Evolutionary conservation across 2,797 vertebrate genomes (phyloP).

Genomic region (Merluccius polli): DNA sequence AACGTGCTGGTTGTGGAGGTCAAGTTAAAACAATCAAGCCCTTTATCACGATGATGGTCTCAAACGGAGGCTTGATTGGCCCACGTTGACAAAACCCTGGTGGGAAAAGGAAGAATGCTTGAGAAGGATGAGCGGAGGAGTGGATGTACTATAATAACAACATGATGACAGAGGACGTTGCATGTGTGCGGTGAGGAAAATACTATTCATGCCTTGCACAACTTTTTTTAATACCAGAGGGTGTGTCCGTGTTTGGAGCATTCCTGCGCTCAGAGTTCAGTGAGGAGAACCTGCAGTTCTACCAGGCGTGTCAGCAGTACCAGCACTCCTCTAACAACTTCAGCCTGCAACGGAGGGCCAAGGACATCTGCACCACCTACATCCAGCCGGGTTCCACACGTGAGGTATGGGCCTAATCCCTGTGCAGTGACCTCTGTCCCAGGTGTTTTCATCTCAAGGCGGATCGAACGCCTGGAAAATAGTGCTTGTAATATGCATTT

Average conservation of each 20-base stretch:
- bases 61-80: not conserved
- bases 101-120: not conserved
- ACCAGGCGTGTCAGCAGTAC: conserved; percentile 79
- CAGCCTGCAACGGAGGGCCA: conserved; percentile 74
- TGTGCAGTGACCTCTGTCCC: not conserved
- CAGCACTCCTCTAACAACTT: conserved; percentile 74
- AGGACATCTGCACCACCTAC: conserved; percentile 74
- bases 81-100: no score
- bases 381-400: conserved; percentile 72
- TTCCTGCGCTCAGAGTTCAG: conserved; percentile 82
- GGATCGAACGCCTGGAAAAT: no score
- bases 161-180: no score
- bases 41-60: not conserved
- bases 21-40: not conserved
- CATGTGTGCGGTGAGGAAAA: not conserved
- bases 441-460: no score
- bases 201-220: not conserved
- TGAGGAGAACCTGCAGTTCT: conserved; percentile 83
- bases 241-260: conserved; percentile 71
- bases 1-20: not conserved
- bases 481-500: no score
- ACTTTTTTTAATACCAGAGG: conserved; percentile 53
- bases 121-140: no score
- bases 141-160: no score
- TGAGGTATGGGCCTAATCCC: conserved; percentile 64